Evolutionary conservation across 2,113 vertebrate genomes (phyloP).

Genomic region (Neomonachus schauinslandi): DNA sequence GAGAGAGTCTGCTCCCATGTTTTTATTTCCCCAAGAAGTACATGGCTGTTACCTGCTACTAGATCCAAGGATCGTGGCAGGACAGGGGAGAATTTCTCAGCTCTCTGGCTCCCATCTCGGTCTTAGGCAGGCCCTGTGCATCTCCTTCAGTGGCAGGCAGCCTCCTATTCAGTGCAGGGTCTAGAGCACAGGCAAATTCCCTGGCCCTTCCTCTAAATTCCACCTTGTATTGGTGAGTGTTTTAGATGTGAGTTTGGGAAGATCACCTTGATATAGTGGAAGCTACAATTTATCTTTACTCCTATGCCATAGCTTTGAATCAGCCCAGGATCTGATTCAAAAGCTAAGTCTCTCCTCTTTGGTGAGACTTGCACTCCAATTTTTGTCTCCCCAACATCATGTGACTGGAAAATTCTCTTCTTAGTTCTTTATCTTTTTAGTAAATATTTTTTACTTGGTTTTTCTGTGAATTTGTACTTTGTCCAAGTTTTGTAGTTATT

Average conservation of each 20-base stretch:
- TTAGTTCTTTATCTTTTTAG: not conserved
- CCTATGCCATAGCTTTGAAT: not conserved
- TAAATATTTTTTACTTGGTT: not conserved
- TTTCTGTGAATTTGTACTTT: not conserved
- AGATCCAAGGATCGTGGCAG: not conserved
- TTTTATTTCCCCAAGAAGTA: not conserved
- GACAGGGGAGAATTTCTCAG: not conserved
- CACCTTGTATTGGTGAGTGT: not conserved
- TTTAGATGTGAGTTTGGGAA: not conserved
- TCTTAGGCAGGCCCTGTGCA: not conserved
- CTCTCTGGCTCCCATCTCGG: not conserved
- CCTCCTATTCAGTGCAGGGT: not conserved
- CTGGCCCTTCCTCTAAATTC: not conserved
- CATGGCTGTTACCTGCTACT: not conserved
- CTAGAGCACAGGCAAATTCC: not conserved
- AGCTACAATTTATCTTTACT: not conserved
- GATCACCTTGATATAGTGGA: not conserved
- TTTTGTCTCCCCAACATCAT: not conserved
- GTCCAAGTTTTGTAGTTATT: constrained; percentile 24
- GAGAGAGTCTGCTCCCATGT: not conserved
- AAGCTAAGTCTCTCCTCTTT: not conserved
- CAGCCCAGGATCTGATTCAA: not conserved
- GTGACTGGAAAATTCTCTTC: not conserved
- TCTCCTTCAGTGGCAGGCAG: not conserved
- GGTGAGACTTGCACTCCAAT: not conserved